Conservation (phyloP, 2,888 invertebrate species). For the Apamea monoglypha region DNA sequence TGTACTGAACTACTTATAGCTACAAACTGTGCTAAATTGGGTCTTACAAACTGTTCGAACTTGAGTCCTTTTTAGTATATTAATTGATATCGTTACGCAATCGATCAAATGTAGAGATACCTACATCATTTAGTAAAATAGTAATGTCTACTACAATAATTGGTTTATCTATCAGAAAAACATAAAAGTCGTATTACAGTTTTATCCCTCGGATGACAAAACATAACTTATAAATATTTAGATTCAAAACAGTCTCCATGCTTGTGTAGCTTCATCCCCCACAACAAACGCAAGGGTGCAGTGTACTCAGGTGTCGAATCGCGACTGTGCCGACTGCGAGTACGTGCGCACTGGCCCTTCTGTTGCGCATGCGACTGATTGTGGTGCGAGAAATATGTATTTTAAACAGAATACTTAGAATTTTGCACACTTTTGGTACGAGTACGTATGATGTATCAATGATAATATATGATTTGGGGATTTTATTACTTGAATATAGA, state of each 20-base stretch:
- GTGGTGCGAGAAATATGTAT: slow-evolving; percentile 58
- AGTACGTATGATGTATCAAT: no score
- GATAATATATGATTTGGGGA: no score
- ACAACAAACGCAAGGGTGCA: slow-evolving; percentile 82
- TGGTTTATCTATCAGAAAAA: background rate
- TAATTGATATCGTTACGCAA: background rate
- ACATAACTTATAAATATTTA: background rate
- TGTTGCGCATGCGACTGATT: slow-evolving; percentile 59
- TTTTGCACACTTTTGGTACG: no score
- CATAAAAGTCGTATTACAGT: background rate
- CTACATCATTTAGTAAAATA: background rate
- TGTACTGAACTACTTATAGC: background rate
- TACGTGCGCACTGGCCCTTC: slow-evolving; percentile 80
- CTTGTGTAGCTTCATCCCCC: slow-evolving; percentile 71
- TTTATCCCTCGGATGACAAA: background rate
- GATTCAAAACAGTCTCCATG: slow-evolving; percentile 68
- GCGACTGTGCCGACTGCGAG: slow-evolving; percentile 77
- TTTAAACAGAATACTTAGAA: background rate
- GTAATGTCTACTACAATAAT: background rate
- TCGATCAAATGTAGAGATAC: background rate
- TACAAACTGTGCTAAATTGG: background rate
- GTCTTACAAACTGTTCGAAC: background rate
- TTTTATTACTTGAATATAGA: background rate
- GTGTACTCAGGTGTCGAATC: slow-evolving; percentile 90
- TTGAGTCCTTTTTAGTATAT: background rate